These are phyloP conservation scores for Cantharis rustica DNA, from an alignment of 2,888 invertebrate species.

Conservation along the genomic window DNA sequence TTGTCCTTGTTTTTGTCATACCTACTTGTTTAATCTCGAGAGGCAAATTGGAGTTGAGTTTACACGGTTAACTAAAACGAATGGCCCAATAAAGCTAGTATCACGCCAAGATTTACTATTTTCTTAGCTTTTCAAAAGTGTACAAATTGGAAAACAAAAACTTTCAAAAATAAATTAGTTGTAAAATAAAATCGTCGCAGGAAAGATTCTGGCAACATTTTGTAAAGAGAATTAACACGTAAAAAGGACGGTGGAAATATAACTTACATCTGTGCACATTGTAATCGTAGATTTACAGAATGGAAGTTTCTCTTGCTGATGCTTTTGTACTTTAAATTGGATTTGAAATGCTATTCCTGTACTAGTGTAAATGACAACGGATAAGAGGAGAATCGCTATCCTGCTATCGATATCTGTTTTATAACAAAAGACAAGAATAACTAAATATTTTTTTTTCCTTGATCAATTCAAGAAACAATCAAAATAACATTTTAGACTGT, in stretches of 20 bases:
- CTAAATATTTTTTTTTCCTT: background rate
- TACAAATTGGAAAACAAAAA: background rate
- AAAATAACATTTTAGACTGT: too few relatives aligned
- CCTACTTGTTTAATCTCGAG: constrained; percentile 2
- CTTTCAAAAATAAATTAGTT: background rate
- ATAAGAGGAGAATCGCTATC: background rate
- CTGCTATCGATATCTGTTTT: background rate
- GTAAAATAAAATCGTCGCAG: background rate
- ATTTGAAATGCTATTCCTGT: background rate
- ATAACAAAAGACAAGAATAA: background rate
- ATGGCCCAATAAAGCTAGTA: constrained; percentile 18
- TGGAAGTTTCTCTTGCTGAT: background rate
- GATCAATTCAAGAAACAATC: too few relatives aligned
- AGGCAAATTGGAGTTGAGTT: constrained; percentile 15
- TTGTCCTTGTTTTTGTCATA: constrained; percentile 8
- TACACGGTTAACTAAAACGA: constrained; percentile 18
- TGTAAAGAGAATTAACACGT: background rate
- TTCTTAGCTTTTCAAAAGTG: background rate
- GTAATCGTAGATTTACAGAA: background rate
- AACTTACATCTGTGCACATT: background rate
- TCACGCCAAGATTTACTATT: constrained; percentile 13
- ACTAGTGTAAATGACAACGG: background rate
- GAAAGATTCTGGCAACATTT: background rate
- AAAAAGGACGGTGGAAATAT: background rate
- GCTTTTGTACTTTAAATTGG: background rate